These are phyloP conservation scores for Drosophila neotestacea DNA, from an alignment of 2,888 invertebrate genomes.

Conservation along the genomic window DNA sequence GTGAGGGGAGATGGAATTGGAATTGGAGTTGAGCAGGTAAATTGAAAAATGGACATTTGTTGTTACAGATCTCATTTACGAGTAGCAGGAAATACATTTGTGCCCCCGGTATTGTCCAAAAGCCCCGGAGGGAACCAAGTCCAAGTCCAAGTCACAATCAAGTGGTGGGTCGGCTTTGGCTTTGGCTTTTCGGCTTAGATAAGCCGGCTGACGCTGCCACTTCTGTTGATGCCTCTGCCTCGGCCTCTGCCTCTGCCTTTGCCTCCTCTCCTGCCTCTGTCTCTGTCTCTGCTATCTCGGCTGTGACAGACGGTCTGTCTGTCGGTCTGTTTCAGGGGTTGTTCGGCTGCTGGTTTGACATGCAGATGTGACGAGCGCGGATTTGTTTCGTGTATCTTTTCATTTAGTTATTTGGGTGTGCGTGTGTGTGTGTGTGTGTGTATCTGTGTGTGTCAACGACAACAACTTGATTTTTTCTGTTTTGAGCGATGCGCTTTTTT, in stretches of 20 bases:
- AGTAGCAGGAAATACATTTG: conserved; percentile 24
- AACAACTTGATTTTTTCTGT: conserved; percentile 70
- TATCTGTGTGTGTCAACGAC: conserved; percentile 50
- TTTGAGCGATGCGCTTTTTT: conserved; percentile 67
- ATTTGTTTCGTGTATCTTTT: conserved; percentile 73
- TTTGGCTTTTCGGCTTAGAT: conserved; percentile 76
- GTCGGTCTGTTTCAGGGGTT: conserved; percentile 56
- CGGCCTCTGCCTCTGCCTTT: conserved; percentile 18
- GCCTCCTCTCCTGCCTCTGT: conserved; percentile 16
- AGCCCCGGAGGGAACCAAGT: conserved; percentile 14
- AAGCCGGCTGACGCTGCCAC: conserved; percentile 55
- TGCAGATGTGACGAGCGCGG: conserved; percentile 80
- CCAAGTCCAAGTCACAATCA: conserved; percentile 13
- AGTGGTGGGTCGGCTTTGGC: conserved; percentile 63
- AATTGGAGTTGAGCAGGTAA: conserved; percentile 46
- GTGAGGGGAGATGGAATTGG: not conserved
- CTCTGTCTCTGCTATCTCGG: conserved; percentile 57
- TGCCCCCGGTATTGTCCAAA: not conserved
- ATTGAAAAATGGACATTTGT: conserved; percentile 78
- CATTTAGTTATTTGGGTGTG: conserved; percentile 12
- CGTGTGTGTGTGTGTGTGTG: conserved; percentile 6
- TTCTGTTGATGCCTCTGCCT: conserved; percentile 32
- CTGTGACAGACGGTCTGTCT: conserved; percentile 57
- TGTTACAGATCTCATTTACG: conserved; percentile 65
- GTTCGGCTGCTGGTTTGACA: conserved; percentile 71